These are phyloP conservation scores for Agrochola litura DNA, from an alignment of 2,888 invertebrate genomes.

Conservation along the genomic window DNA sequence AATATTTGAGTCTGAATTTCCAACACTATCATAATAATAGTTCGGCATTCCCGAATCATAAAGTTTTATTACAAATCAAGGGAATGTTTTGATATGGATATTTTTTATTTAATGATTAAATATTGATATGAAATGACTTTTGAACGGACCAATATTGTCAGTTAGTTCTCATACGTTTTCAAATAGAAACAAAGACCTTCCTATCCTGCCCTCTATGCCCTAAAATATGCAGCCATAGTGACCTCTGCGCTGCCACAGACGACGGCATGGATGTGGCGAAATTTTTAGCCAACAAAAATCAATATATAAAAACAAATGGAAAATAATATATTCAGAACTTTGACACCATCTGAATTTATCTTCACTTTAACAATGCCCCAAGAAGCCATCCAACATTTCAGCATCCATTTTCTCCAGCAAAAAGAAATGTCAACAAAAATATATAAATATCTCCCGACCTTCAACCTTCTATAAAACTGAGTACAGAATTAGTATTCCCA, in stretches of 20 bases:
- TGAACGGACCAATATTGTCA: too few relatives aligned
- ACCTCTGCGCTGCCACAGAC: background rate
- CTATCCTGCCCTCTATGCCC: background rate
- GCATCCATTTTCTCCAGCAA: conserved; percentile 5
- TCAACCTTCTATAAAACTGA: conserved; percentile 49
- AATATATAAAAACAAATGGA: background rate
- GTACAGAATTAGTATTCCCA: conserved; percentile 55
- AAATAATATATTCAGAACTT: conserved; percentile 4
- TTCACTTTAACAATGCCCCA: background rate
- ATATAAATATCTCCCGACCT: conserved; percentile 39
- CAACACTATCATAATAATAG: background rate
- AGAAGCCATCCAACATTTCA: conserved; percentile 2
- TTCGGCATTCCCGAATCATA: background rate
- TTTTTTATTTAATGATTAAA: background rate
- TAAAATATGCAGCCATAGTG: background rate
- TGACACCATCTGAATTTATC: background rate
- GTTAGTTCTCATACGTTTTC: background rate
- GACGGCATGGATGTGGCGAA: background rate
- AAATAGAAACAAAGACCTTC: background rate
- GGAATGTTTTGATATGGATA: background rate
- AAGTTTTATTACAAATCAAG: background rate
- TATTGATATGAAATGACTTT: background rate
- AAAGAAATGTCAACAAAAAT: conserved; percentile 33
- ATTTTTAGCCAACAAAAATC: background rate
- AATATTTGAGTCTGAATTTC: background rate